Base-by-base conservation (phyloP, 1,140 invertebrate species). In the Nylanderia fulva region DNA sequence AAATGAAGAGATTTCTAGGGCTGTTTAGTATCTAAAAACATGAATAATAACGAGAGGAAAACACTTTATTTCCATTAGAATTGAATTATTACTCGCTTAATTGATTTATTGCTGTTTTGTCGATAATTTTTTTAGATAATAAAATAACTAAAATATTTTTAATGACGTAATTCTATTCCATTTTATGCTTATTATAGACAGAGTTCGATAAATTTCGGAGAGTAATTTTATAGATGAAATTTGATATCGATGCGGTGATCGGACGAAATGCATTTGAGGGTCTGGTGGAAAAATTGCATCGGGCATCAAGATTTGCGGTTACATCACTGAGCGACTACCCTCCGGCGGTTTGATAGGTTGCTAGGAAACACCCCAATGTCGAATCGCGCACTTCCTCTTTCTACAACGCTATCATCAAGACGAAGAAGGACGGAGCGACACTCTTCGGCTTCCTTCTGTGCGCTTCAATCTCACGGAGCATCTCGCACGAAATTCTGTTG, bases 321-420 rank as follows among this genome's bases (percentile, higher is more conserved):
- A 92, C 91, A 89, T 91, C 83, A 91, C 89, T 92, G 91, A 83
- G 71, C 72, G 76, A 86, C 88, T 80, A 91, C 90, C 89, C 91
- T 87, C 86, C 63, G 89, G 90, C 88, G 83, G 82, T 92, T 92
- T 86, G 83, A 66, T 89, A 91, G 88, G 92, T 93, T 93, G 92
- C 92, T 93, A 93, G 92, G 92, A 92, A 91, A 93, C 92, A 92
- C 92, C 92, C 92, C 85, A 88, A 75, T 86, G 71, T 90, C 87
- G 77, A 89, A 90, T 86, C 85, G 85, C 84, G 69, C 79, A 64
- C 74, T 86, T 75, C 77, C 77, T 87, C 85, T 75, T 87, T 72
- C 42, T 77, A 52, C 33, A 8, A 45, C 42, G 33, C 27, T 64
- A 42, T 27, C 36, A 60, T 63, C 68, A 71, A 82, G 77, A 71